These are phyloP conservation scores for Larimichthys crocea DNA, from an alignment of 2,113 vertebrate species.

Conservation along the genomic window DNA sequence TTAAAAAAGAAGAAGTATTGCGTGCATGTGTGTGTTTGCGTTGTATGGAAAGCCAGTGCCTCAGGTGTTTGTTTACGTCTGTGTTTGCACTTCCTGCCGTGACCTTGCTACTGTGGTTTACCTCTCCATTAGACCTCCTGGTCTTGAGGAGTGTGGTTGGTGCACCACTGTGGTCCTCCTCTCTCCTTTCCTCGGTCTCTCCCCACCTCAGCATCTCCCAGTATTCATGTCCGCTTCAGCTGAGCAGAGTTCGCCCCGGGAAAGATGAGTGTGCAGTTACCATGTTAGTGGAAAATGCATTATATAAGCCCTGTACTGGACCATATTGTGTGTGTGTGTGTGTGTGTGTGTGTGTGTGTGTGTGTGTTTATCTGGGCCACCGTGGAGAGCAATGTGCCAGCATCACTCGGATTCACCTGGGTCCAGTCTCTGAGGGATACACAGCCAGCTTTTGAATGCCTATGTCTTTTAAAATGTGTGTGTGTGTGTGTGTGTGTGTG, in stretches of 20 bases:
- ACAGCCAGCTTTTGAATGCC: conserved; percentile 37
- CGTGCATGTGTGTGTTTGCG: neutral
- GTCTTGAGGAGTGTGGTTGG: conserved; percentile 39
- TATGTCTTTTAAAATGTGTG: conserved; percentile 22
- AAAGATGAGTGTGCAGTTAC: conserved; percentile 75
- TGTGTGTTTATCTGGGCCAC: conserved; percentile 65
- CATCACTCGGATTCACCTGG: conserved; percentile 68
- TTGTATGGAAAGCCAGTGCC: neutral
- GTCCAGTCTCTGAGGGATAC: conserved; percentile 53
- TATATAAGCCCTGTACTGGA: conserved; percentile 70
- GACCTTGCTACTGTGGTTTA: conserved; percentile 50
- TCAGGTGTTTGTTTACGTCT: conserved; percentile 19
- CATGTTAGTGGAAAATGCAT: conserved; percentile 75
- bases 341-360: conserved; percentile 49
- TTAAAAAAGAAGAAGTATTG: neutral
- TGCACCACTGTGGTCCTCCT: conserved; percentile 24
- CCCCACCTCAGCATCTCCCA: conserved; percentile 24
- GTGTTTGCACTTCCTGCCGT: conserved; percentile 19
- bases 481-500: conserved; percentile 6
- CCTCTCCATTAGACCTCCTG: conserved; percentile 29
- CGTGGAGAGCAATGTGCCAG: conserved; percentile 54
- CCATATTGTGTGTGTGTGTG: conserved; percentile 28
- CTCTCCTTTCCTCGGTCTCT: neutral
- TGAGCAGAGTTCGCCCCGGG: conserved; percentile 70
- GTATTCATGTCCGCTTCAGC: conserved; percentile 65